phyloP scores from a whole-genome alignment of 2,113 vertebrate species.

The Empidonax traillii region DNA sequence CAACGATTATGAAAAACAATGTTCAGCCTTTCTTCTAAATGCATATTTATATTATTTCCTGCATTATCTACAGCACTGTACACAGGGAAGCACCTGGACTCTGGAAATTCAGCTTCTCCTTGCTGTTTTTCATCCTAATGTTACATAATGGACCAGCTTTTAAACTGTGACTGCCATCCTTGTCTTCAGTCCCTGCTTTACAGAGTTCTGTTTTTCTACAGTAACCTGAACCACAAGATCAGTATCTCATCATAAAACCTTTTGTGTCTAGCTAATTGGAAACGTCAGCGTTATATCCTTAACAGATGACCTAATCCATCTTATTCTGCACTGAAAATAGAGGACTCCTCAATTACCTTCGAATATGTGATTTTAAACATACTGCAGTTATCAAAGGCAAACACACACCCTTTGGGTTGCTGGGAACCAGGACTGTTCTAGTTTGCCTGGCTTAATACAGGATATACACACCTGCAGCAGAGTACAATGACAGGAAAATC shows the following conservation, averaged over 20 bases:
- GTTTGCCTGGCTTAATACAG: neutral
- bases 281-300: neutral
- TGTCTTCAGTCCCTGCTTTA: neutral
- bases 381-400: neutral
- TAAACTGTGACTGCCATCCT: neutral
- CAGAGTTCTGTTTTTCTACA: neutral
- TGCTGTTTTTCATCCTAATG: neutral
- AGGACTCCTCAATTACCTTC: neutral
- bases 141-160: neutral
- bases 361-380: neutral
- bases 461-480: slow-evolving; percentile 36
- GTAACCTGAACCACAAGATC: neutral
- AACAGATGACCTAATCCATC: neutral
- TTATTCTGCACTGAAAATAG: neutral
- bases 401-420: neutral
- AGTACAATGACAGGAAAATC: slow-evolving; percentile 44
- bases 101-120: neutral
- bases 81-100: neutral
- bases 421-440: neutral
- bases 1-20: neutral
- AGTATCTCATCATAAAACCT: neutral
- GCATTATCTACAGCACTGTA: neutral
- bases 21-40: neutral
- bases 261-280: neutral
- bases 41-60: neutral